phyloP scores from a whole-genome alignment of 2,797 vertebrate genomes.

The Sebastes itinus region DNA sequence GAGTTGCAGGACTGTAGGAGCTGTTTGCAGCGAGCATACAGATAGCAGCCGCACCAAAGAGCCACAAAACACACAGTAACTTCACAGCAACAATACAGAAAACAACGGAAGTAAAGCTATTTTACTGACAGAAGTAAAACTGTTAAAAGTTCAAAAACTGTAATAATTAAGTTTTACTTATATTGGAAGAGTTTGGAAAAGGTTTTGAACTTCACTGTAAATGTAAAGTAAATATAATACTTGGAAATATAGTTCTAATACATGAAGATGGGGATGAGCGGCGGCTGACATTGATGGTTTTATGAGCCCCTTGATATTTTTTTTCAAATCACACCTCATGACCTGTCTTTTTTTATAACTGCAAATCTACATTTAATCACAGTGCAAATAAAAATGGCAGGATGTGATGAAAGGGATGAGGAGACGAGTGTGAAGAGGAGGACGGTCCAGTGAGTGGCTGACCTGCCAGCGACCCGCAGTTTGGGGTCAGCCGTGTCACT shows the following conservation, averaged over 20 bases:
- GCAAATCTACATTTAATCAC: conserved; percentile 61
- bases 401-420: conserved; percentile 27
- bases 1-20: conserved; percentile 10
- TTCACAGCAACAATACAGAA: not conserved
- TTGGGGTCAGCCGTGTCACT: conserved; percentile 84
- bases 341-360: conserved; percentile 49
- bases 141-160: not conserved
- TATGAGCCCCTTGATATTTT: conserved; percentile 40
- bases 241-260: not conserved
- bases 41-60: not conserved
- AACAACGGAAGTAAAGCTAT: not conserved
- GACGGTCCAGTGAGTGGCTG: conserved; percentile 77
- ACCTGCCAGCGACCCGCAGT: conserved; percentile 86
- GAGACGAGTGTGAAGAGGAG: conserved; percentile 10
- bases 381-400: conserved; percentile 35
- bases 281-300: conserved; percentile 20
- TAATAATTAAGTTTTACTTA: not conserved
- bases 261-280: not conserved
- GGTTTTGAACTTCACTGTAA: not conserved
- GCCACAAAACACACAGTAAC: not conserved
- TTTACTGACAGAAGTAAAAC: not conserved
- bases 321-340: conserved; percentile 37
- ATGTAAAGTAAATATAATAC: not conserved
- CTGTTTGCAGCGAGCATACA: conserved; percentile 12
- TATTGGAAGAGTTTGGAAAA: not conserved